Evolutionary conservation across 2,888 invertebrate genomes (phyloP).

Genomic region (Micropterix aruncella): DNA sequence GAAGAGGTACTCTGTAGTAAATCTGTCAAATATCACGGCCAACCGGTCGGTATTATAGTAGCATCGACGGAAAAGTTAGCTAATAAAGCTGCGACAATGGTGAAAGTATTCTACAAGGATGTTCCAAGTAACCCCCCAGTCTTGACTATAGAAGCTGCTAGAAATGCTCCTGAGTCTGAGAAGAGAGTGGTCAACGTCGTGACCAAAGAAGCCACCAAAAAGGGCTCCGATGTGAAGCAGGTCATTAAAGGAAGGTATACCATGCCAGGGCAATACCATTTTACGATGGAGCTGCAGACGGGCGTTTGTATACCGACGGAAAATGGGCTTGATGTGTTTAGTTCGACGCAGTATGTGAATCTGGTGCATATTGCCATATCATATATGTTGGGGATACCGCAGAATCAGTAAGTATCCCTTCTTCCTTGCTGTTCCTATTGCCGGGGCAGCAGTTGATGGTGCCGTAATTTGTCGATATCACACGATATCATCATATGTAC

Average conservation of each 20-base stretch:
- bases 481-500: too few relatives aligned
- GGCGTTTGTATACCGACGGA: slow-evolving; percentile 42
- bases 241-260: slow-evolving; percentile 30
- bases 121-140: slow-evolving; percentile 2
- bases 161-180: slow-evolving; percentile 3
- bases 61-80: slow-evolving; percentile 31
- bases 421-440: background rate
- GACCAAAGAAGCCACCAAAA: background rate
- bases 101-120: slow-evolving; percentile 26
- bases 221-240: slow-evolving; percentile 6
- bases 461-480: too few relatives aligned
- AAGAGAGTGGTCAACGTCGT: slow-evolving; percentile 1
- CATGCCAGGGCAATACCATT: slow-evolving; percentile 46
- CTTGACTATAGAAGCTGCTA: slow-evolving; percentile 3
- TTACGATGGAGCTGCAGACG: slow-evolving; percentile 46
- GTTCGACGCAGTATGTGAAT: slow-evolving; percentile 38
- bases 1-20: slow-evolving; percentile 26
- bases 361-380: slow-evolving; percentile 29
- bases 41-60: slow-evolving; percentile 44
- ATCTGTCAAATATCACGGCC: slow-evolving; percentile 35
- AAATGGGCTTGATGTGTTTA: slow-evolving; percentile 41
- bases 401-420: slow-evolving; percentile 20
- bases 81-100: slow-evolving; percentile 27
- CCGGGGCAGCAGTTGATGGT: too few relatives aligned
- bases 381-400: slow-evolving; percentile 24